Evolutionary conservation across 2,797 vertebrate genomes (phyloP), one percentile per base, ranked within the genome.

Genomic region (Hybognathus amarus): DNA sequence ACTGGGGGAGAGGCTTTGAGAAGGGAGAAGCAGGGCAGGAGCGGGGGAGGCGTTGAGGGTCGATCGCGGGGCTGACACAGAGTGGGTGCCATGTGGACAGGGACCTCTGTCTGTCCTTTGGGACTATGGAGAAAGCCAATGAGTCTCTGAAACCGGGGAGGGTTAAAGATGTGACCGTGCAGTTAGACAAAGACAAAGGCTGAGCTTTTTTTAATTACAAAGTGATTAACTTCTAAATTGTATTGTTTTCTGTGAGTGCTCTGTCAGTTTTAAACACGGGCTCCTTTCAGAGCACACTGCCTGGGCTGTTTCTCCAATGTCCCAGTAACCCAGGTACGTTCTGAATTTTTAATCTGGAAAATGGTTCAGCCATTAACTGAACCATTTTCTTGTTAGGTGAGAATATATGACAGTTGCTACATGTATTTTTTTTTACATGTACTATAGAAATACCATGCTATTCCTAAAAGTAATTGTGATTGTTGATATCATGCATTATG

Each of bases 271-370:
- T 54, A 79, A 47, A 70, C 52, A 59, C 67, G 40, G 36, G 20
- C 38, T 86, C 33, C 64, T 2, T 27, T 52, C 61, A 79, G 79
- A 87, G 36, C 68, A 36, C 27, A 45, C 54, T 54, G 54, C 77
- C 74, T 83, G 85, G 68, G 66, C 61, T 80, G 36, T 83, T 70
- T 82, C 64, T 89, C 83, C 56, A 33, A 89, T 92, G 93, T 93
- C 92, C 90, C 91, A 83, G 87, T 89, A 66, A 93, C 94, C 89
- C 93, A 93, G 94, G 94, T 94, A 93, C 92, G 93, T 92, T 92
- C 92, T 94, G 91, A 91, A 94, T 94, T 94, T 94, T 94, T 95
- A 92, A 95, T 94, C 90, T 85, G 45, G 45, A 93, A 92, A 88
- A 91, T 93, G 93, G 45, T 47, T 94, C 92, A 91, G 91, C 92